Percentiles rank a stretch among this genome's conserved stretches.
These are phyloP conservation scores for Saturnia japonica DNA, from an alignment of 2,888 invertebrate species.

Conservation along the genomic window DNA sequence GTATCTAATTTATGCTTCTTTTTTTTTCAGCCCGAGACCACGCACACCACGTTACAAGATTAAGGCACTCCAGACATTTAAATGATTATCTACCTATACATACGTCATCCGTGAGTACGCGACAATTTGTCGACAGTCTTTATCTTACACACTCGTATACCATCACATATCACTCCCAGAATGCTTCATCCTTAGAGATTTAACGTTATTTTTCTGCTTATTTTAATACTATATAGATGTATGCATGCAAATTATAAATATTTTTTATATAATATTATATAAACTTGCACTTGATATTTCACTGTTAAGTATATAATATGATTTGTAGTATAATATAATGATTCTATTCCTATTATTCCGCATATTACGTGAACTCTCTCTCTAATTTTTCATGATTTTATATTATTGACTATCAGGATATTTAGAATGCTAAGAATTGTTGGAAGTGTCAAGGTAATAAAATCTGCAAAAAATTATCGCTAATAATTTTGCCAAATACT, in stretches of 20 bases:
- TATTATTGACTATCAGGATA: no score
- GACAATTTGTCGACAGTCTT: constrained; percentile 29
- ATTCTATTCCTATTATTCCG: background rate
- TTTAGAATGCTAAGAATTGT: no score
- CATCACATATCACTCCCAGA: constrained; percentile 45
- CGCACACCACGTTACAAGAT: constrained; percentile 71
- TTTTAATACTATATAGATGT: constrained; percentile 42
- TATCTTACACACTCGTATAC: constrained; percentile 37
- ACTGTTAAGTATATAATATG: constrained; percentile 13
- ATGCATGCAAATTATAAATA: constrained; percentile 29
- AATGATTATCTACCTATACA: constrained; percentile 62
- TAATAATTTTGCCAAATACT: background rate
- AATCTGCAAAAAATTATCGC: background rate
- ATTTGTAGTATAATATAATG: background rate
- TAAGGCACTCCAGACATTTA: constrained; percentile 71
- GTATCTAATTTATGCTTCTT: constrained; percentile 13
- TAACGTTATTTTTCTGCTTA: constrained; percentile 67
- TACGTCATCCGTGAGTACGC: constrained; percentile 66
- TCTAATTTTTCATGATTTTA: background rate
- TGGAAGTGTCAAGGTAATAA: background rate
- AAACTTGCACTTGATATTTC: constrained; percentile 18
- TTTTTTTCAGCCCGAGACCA: constrained; percentile 63
- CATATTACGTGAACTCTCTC: background rate
- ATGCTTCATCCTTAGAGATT: constrained; percentile 70
- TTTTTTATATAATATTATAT: constrained; percentile 27